Conservation (phyloP, 1,140 invertebrate species). For the Drosophila eugracilis region DNA sequence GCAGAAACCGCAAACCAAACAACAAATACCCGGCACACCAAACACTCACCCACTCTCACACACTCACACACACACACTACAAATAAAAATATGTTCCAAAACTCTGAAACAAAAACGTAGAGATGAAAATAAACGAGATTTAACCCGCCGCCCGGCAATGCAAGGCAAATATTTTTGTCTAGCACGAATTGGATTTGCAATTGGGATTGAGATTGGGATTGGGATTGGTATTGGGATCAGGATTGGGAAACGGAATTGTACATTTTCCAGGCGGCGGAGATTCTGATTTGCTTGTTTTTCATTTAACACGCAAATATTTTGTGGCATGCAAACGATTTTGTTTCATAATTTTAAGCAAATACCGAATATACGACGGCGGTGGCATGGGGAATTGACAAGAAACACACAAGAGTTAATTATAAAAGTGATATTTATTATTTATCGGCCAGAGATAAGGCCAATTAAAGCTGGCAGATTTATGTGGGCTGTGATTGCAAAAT, state of each 20-base stretch:
- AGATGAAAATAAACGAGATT: slow-evolving; percentile 46
- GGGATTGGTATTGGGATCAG: slow-evolving; percentile 21
- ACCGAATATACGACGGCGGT: slow-evolving; percentile 19
- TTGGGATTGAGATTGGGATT: slow-evolving; percentile 30
- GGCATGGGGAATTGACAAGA: slow-evolving; percentile 6
- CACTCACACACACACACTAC: too few species aligned
- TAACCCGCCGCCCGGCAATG: slow-evolving; percentile 65
- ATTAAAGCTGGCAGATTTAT: slow-evolving; percentile 42
- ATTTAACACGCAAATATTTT: slow-evolving; percentile 70
- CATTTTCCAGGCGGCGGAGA: slow-evolving; percentile 37
- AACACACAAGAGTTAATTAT: slow-evolving; percentile 42
- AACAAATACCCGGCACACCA: slow-evolving; percentile 45
- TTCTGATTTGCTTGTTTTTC: slow-evolving; percentile 75
- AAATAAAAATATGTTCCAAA: slow-evolving; percentile 54
- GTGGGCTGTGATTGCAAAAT: slow-evolving; percentile 19
- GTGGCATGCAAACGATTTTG: slow-evolving; percentile 61
- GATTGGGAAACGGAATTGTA: slow-evolving; percentile 33
- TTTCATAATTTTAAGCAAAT: slow-evolving; percentile 80
- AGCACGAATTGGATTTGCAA: slow-evolving; percentile 47
- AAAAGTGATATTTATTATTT: slow-evolving; percentile 53
- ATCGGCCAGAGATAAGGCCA: slow-evolving; percentile 35
- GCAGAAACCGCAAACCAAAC: slow-evolving; percentile 76
- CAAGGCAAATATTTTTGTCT: slow-evolving; percentile 81
- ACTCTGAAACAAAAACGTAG: slow-evolving; percentile 30
- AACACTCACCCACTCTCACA: too few species aligned